Base-by-base conservation (phyloP, 2,888 invertebrate species). In the Cancer borealis region DNA sequence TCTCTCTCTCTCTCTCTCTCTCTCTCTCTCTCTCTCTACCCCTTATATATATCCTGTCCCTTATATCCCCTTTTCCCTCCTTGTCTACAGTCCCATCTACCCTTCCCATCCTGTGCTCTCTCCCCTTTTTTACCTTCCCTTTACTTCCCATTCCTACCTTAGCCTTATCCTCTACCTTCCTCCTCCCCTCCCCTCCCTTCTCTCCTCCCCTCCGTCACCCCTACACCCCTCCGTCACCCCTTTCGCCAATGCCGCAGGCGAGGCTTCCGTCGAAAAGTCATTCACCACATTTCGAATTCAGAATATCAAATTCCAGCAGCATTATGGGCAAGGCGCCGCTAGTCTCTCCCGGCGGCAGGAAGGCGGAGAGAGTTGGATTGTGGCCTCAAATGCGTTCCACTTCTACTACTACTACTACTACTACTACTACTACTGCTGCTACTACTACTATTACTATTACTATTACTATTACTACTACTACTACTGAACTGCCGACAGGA, bases 221-320 rank as follows among this genome's bases (percentile, higher is more conserved):
- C 6, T 26, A 21, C n/a, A 21, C 73, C 26, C 73, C 73, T n/a
- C 21, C 73, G 3, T 21, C 21, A 8, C 26, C 26, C 73, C 21
- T 73, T 26, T 4, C n/a, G 73, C 73, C 21, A 6, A 21, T 73
- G 73, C 73, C n/a, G 73, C 73, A 26, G 73, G 73, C n/a, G 26
- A 73, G 73, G 73, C 26, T 73, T 21, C 73, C 73, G 73, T 73
- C 73, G 73, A 91, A 91, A 91, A 91, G 66, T 91, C 91, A 39
- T 91, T 39, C 91, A 91, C 91, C 60, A 66, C 30, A 91, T 91
- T 91, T 39, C 66, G 91, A 91, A 91, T 91, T 91, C 91, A 66
- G 91, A 66, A 91, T 91, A 91, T 91, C 91, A 91, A 66, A 91
- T 91, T 91, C 60, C 91, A 39, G 60, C 30, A 60, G 17, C 66